Evolutionary conservation across 1,140 invertebrate species (phyloP), one percentile per base, ranked within the genome.

Genomic region (Bombus balteatus): DNA sequence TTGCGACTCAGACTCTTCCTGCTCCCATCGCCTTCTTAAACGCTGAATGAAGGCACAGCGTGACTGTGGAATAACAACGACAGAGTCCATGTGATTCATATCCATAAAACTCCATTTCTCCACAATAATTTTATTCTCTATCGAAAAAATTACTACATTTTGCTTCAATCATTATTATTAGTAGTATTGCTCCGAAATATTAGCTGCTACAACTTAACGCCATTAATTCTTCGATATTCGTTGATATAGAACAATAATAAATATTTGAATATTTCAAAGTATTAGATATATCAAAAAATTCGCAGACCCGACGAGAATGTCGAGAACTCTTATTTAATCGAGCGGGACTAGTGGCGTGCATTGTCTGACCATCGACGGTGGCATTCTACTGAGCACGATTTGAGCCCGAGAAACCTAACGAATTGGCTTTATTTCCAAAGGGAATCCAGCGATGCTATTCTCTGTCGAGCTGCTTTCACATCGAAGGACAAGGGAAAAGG

Each of bases 371-470:
- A 77, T 83, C 59, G 73, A 89, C 66, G 81, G 77, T 75, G 65
- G 71, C 57, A 88, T 81, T 85, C 83, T 76, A 47, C 62, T 85
- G 72, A 68, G 71, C 77, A n/a, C 41, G 71, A 80, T 88, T 81
- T 80, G 76, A 78, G n/a, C 73, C 25, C 72, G 87, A 87, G 87
- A 85, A 81, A 87, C 71, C 87, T 94, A 93, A 93, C 90, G 86
- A 88, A 93, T 93, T 93, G 90, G 89, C 88, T 91, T 92, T 91
- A 93, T 93, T 94, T 93, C 79, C 86, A 68, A 75, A 86, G 72
- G 79, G 86, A 88, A 80, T 84, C 75, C 71, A 37, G 37, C 75
- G 74, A 87, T 79, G 53, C 81, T 62, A 41, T 82, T 90, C 57
- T 57, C 77, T 79, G 76, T 80, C 70, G 6, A 76, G 77, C 71